phyloP scores from a whole-genome alignment of 1,140 invertebrate genomes.

The Leptonema lineaticorne region DNA sequence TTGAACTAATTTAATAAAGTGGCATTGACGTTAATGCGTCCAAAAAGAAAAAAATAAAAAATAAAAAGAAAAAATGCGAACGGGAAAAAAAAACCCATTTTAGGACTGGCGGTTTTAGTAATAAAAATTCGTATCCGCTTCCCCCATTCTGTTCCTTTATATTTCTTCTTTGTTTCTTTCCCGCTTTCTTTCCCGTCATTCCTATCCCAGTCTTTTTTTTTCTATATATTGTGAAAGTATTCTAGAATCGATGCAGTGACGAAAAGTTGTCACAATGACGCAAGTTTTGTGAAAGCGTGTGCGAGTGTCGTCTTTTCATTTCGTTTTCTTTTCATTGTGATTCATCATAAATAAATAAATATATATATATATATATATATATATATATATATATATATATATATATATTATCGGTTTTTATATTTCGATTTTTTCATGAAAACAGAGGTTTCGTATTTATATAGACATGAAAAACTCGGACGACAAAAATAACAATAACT shows the following conservation, averaged over 20 bases:
- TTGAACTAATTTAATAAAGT: constrained; percentile 42
- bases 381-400: neutral
- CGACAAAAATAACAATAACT: too few relatives aligned
- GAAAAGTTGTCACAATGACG: constrained; percentile 17
- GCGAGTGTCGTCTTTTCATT: neutral
- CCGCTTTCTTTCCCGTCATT: neutral
- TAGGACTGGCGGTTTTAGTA: neutral
- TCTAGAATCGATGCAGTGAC: constrained; percentile 14
- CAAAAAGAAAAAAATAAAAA: too few relatives aligned
- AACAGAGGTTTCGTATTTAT: too few relatives aligned
- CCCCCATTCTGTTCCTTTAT: neutral
- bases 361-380: neutral
- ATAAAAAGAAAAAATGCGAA: too few relatives aligned
- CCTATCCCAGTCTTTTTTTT: neutral
- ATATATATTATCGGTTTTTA: too few relatives aligned
- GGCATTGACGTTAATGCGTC: constrained; percentile 36
- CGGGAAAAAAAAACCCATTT: too few relatives aligned
- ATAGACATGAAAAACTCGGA: too few relatives aligned
- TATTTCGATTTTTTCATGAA: too few relatives aligned
- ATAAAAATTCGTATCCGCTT: constrained; percentile 3
- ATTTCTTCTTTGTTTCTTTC: neutral
- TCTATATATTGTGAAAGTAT: neutral
- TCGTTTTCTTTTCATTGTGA: neutral
- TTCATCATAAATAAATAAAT: neutral
- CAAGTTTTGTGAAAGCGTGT: constrained; percentile 7